Percentiles rank a stretch among this genome's conserved stretches.
Conservation (phyloP, 1,140 invertebrate species). For the Scaptomyza pallida region DNA sequence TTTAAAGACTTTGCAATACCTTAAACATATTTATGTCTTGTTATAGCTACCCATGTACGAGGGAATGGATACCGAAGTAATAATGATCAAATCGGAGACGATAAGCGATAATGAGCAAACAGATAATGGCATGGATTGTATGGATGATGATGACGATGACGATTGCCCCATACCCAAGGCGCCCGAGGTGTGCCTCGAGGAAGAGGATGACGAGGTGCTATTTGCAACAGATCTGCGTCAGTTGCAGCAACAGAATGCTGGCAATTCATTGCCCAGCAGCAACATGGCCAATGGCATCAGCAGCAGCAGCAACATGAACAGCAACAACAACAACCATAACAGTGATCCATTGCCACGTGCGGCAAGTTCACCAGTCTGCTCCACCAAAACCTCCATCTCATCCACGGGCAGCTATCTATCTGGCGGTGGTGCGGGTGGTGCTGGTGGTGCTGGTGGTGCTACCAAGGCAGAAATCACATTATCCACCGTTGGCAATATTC, state of each 20-base stretch:
- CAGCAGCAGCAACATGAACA: conserved; percentile 8
- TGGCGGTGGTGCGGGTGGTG: background rate
- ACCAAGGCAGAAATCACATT: conserved; percentile 68
- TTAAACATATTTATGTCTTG: too few relatives aligned
- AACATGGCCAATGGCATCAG: conserved; percentile 21
- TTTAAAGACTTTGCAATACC: too few relatives aligned
- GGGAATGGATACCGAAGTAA: conserved; percentile 76
- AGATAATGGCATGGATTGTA: conserved; percentile 69
- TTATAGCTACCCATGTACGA: conserved; percentile 61
- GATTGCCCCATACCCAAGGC: conserved; percentile 77
- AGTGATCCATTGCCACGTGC: conserved; percentile 46
- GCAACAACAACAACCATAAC: conserved; percentile 11
- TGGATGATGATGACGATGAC: conserved; percentile 79
- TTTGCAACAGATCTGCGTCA: conserved; percentile 74
- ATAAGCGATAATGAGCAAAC: conserved; percentile 81
- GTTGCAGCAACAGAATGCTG: conserved; percentile 40
- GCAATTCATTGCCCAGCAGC: background rate
- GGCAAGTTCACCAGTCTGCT: conserved; percentile 66
- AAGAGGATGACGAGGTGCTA: conserved; percentile 73
- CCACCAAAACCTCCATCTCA: conserved; percentile 64
- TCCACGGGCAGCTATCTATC: conserved; percentile 65
- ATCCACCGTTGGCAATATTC: conserved; percentile 70
- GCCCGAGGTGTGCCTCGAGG: conserved; percentile 79
- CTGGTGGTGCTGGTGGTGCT: background rate
- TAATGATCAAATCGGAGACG: conserved; percentile 81